Evolutionary conservation across 2,113 vertebrate species (phyloP), one percentile per base, ranked within the genome.

Genomic region (Paralichthys olivaceus): DNA sequence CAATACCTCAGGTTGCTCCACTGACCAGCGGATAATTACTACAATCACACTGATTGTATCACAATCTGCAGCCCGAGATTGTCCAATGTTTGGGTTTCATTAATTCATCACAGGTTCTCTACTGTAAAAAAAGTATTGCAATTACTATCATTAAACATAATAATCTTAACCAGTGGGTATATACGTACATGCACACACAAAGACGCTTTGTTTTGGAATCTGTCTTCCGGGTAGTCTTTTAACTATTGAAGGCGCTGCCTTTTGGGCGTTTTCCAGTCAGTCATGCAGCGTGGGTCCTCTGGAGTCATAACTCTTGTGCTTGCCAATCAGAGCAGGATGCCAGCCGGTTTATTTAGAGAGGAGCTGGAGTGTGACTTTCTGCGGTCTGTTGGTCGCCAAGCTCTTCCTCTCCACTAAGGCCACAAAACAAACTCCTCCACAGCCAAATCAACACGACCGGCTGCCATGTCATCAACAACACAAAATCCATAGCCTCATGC

Each of bases 401-500:
- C 58, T 78, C 62, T 45, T 40, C 49, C n/a, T 65, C 29, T 34
- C 2, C 43, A 68, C 56, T 45, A 34, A 53, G 72, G 32, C 62
- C 65, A 40, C 69, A 69, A 56, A 82, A 80, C 58, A 76, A 81
- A 84, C 55, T 70, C 65, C 53, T 32, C 23, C 43, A 19, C n/a
- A 26, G 66, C 78, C 70, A 82, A 83, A 73, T 82, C 64, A 59
- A 69, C 49, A 65, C 43, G n/a, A 72, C 70, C 45, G 67, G 22
- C 54, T 75, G 69, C 83, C 71, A 53, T 28, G 55, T 71, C 74
- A 58, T 61, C 75, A 40, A 60, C 59, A 47, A 58, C 55, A 67
- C 67, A 71, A 76, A 77, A 59, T 72, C 49, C 63, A 37, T 55
- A 29, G 73, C 68, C 84, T 73, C 67, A 69, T 32, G 59, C 60